These are phyloP conservation scores for Cyclina sinensis DNA, from an alignment of 1,140 invertebrate genomes.

Conservation along the genomic window DNA sequence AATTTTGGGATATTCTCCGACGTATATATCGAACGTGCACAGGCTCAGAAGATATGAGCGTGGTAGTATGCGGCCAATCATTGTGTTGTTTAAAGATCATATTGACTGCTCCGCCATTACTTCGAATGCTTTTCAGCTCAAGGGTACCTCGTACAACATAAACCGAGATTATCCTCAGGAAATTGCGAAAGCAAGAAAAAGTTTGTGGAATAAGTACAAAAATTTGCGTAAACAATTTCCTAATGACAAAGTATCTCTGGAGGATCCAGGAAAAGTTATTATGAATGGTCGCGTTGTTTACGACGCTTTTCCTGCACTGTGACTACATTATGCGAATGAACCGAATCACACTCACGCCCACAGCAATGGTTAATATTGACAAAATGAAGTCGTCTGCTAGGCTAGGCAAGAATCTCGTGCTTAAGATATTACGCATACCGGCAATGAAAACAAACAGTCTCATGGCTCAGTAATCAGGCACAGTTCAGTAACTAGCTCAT, in stretches of 20 bases:
- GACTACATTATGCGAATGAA: neutral
- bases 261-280: neutral
- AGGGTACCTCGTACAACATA: neutral
- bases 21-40: neutral
- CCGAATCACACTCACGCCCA: neutral
- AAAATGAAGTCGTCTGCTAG: too few species aligned
- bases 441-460: too few species aligned
- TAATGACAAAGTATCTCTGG: neutral
- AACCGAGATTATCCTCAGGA: constrained; percentile 6
- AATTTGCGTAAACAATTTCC: neutral
- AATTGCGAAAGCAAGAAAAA: neutral
- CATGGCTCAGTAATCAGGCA: too few species aligned
- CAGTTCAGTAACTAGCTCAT: too few species aligned
- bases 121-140: neutral
- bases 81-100: neutral
- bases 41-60: neutral
- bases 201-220: neutral
- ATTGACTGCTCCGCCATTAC: neutral
- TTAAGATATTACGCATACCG: neutral
- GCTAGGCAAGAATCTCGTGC: neutral
- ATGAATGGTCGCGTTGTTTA: neutral
- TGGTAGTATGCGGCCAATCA: neutral
- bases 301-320: neutral
- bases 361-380: neutral
- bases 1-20: neutral